Conservation (phyloP, 1,140 invertebrate species). For the Coptotermes formosanus region DNA sequence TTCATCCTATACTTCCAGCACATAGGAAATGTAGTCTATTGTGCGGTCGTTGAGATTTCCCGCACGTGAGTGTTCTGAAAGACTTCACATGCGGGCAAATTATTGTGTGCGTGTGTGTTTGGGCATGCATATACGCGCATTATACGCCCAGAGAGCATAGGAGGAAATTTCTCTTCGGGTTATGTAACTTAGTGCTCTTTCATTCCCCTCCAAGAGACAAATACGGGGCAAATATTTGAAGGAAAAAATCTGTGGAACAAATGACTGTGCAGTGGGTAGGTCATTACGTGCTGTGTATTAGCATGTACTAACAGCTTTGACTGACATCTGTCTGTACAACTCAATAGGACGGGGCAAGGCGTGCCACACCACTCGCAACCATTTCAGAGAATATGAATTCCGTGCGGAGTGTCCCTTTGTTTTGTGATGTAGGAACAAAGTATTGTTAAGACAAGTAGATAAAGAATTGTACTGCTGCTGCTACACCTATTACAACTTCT, state of each 20-base stretch:
- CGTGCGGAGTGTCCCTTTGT: too few relatives aligned
- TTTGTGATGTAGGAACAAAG: too few relatives aligned
- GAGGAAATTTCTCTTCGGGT: background rate
- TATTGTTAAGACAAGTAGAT: too few relatives aligned
- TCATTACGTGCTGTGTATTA: background rate
- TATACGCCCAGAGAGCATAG: background rate
- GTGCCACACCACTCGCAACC: too few relatives aligned
- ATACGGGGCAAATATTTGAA: background rate
- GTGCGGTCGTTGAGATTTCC: background rate
- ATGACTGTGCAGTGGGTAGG: background rate
- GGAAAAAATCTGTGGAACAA: background rate
- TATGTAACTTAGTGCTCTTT: background rate
- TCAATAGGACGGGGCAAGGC: background rate
- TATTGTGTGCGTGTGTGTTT: slow-evolving; percentile 13
- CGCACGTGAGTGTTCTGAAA: slow-evolving; percentile 9
- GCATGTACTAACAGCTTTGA: background rate
- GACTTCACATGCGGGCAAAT: background rate
- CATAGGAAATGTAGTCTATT: background rate
- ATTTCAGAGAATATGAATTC: too few relatives aligned
- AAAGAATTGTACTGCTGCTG: too few relatives aligned
- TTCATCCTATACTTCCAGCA: background rate
- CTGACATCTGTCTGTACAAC: background rate
- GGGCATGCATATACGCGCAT: background rate
- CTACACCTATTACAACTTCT: too few relatives aligned
- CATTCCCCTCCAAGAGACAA: background rate